Evolutionary conservation across 2,797 vertebrate genomes (phyloP), one percentile per base, ranked within the genome.

Genomic region (Podargus strigoides): DNA sequence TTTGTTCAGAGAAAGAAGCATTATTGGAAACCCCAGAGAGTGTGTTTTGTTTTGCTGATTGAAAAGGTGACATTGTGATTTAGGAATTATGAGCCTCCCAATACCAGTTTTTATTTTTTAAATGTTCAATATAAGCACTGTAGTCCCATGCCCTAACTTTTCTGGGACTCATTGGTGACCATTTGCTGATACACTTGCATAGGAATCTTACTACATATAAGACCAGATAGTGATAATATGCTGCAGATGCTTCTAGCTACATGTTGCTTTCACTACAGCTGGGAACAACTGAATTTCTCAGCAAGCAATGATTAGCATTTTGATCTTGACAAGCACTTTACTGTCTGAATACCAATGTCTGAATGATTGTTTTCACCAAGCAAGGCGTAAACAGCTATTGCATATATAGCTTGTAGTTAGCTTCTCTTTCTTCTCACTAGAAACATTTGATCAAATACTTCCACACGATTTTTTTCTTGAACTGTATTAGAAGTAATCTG

Each of bases 301-400:
- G 95, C 91, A 91, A 97, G 93, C 89, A 88, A 77, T 94, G 91
- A 98, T 98, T 97, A 97, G 96, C 96, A 97, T 97, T 97, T 97
- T 97, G 95, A 97, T 97, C 95, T 95, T 97, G 96, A 98, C 96
- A 96, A 97, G 95, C 66, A 93, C 95, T 97, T 97, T 96, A 62
- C 94, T 87, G 83, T 96, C 93, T 94, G 97, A 98, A 97, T 95
- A 95, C 90, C 94, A 97, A 93, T 94, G 95, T 85, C 46, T 82
- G 94, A 97, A 93, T 91, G 96, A 96, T 85, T 97, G 94, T 93
- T 97, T 96, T 97, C 41, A 17, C 79, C 76, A 87, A 68, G 90
- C 83, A 95, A 96, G 93, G 90, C 95, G 87, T 75, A 94, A 96
- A 84, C 67, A 96, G 95, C 78, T 90, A 64, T 87, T 88, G 87